Base-by-base conservation (phyloP, 2,888 invertebrate species). In the Oscheius sp. region DNA sequence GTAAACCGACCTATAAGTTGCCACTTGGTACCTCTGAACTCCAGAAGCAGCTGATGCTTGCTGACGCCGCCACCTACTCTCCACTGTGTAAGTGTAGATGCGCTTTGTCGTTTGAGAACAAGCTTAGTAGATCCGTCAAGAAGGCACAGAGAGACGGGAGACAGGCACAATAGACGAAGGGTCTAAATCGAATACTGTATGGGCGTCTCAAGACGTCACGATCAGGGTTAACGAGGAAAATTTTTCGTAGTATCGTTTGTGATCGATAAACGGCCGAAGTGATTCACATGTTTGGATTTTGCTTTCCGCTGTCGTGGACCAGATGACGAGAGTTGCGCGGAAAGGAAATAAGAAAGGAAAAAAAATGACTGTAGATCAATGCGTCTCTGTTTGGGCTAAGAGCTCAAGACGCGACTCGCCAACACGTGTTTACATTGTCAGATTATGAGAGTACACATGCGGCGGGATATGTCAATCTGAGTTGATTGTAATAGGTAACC, bases 11-110 rank as follows among this genome's bases (percentile, higher is more conserved):
- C 83, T 33, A 85, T 85, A n/a, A 84, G 77, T 63, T 85, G 88
- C 90, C 89, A 90, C 85, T 90, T 89, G 72, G 89, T 88, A 69
- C 89, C 90, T 47, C 90, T 87, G 86, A 91, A 91, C 83, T 90
- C 90, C 71, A 91, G 86, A 67, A 89, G 87, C 59, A 91, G 86
- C 70, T 90, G 89, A 86, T 90, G 90, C 86, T 90, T 90, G 70
- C 89, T 89, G 64, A 90, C 88, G 9, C 90, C 90, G 28, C 89
- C 90, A n/a, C 90, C 90, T 41, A 90, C 89, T 68, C 90, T 87
- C 90, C 90, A 91, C 87, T 90, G 88, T 73, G 90, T 88, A 51
- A 91, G 87, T 77, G 90, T 90, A 26, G 88, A 85, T 30, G 90
- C 89, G 70, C 72, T 71, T 44, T 74, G 78, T 30, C 78, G 30